phyloP scores from a whole-genome alignment of 2,888 invertebrate species.

The Scaptomyza flava region DNA sequence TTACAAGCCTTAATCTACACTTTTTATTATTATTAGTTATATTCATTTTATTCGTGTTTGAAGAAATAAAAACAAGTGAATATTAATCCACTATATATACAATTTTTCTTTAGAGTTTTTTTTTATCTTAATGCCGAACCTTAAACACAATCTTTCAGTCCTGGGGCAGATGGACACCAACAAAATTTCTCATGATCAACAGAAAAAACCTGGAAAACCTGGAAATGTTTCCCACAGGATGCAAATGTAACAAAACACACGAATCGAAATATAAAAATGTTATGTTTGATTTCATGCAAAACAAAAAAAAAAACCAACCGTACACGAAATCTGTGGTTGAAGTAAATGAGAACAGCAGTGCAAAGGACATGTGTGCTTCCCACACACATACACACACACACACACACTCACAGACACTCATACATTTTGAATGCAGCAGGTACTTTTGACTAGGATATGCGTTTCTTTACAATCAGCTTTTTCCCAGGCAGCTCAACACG shows the following conservation, averaged over 20 bases:
- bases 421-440: constrained; percentile 33
- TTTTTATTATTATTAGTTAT: too few species aligned
- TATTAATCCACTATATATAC: too few species aligned
- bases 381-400: too few species aligned
- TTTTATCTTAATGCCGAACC: too few species aligned
- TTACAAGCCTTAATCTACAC: too few species aligned
- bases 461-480: constrained; percentile 7
- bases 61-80: too few species aligned
- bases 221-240: constrained; percentile 50
- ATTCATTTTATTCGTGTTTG: too few species aligned
- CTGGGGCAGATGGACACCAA: constrained; percentile 31
- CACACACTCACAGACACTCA: too few species aligned
- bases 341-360: constrained; percentile 18
- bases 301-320: constrained; percentile 27
- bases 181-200: constrained; percentile 33
- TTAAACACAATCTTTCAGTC: too few species aligned
- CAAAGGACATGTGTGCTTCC: constrained; percentile 54
- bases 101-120: too few species aligned
- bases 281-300: constrained; percentile 62
- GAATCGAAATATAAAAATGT: constrained; percentile 30
- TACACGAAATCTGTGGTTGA: constrained; percentile 29
- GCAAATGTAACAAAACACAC: constrained; percentile 59
- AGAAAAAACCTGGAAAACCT: not conserved
- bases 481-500: constrained; percentile 38
- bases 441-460: constrained; percentile 41